Base-by-base conservation (phyloP, 2,797 vertebrate genomes). In the Sebastes cheni region DNA sequence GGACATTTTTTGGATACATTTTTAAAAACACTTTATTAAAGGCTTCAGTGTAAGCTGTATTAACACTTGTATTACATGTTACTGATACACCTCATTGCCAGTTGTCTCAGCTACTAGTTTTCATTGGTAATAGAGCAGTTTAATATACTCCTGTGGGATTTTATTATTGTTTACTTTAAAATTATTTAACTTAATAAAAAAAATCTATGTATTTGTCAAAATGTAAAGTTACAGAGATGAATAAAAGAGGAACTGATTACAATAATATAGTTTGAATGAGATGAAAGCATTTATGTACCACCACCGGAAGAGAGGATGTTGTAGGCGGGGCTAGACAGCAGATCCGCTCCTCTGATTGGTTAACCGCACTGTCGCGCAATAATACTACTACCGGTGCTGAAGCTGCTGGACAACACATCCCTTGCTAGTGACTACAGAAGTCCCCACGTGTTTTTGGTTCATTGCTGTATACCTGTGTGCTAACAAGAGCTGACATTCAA, bases 341-440 rank as follows among this genome's bases (percentile, higher is more conserved):
- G 1, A 0, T 7, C 4, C 46, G 75, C 9, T 25, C 9, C n/a
- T 75, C 22, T 75, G 79, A 90, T 93, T 94, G 92, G 93, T 25
- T 72, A 13, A 0, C 6, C 3, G 1, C 2, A 8, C 14, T n/a
- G 18, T 50, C 10, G 13, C 1, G 0, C 12, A 27, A 1, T 6
- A 5, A 29, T 8, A 54, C 6, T 22, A 80, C 80, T 90, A 23
- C 90, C 86, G 88, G 85, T 59, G 10, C 14, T 22, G 3, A 18
- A 6, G 13, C 11, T 7, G 7, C 4, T 5, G 11, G 14, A 11
- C 14, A 39, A 11, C 12, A 3, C 50, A 4, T 61, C 20, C 34
- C 34, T 6, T 20, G n/a, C 27, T 7, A 8, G 2, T 5, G 11
- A 8, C 11, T 5, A 23, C 46, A 4, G 2, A 1, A 36, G 5